Base-by-base conservation (phyloP, 2,888 invertebrate species). In the Petrophora chlorosata region DNA sequence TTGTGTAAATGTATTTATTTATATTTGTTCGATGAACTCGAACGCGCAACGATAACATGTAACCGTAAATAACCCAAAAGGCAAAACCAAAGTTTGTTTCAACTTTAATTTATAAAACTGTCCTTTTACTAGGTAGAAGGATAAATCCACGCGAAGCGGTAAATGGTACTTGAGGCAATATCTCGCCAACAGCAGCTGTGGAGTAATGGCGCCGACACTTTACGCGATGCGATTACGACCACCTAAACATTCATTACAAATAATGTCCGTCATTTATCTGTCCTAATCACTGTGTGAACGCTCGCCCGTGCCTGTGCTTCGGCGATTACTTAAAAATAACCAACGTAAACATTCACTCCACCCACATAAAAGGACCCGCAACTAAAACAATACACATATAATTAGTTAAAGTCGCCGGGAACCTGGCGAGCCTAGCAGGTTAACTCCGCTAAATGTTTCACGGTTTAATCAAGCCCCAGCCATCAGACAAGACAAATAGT, bases 191-290 rank as follows among this genome's bases (percentile, higher is more conserved):
- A 82, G 83, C 89, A 88, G 89, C 88, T 88, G 88, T 73, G 79
- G 73, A 77, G 86, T 87, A 85, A 89, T 89, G 88, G 89, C 85
- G 85, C 80, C 84, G 85, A 84, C 88, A 88, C 86, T 89, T 88
- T 86, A 80, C 86, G 85, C 87, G 85, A 86, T 87, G 85, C 82
- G 85, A 89, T 89, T 88, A 89, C 88, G 89, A 83, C 85, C 86
- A 87, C 86, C 89, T 89, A 89, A 89, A 90, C 89, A 90, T 90
- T 89, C 88, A 89, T 90, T 90, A 90, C 88, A 82, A 84, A 81
- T 89, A 88, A 90, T 89, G 87, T 84, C 88, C 81, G 85, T 86
- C 87, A 87, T 90, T 88, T 89, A 89, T 89, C 84, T 85, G 79
- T 76, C 82, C 85, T 87, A 89, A 89, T 87, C 87, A 88, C 86